Evolutionary conservation across 1,140 invertebrate species (phyloP), one percentile per base, ranked within the genome.

Genomic region (Apis dorsata): DNA sequence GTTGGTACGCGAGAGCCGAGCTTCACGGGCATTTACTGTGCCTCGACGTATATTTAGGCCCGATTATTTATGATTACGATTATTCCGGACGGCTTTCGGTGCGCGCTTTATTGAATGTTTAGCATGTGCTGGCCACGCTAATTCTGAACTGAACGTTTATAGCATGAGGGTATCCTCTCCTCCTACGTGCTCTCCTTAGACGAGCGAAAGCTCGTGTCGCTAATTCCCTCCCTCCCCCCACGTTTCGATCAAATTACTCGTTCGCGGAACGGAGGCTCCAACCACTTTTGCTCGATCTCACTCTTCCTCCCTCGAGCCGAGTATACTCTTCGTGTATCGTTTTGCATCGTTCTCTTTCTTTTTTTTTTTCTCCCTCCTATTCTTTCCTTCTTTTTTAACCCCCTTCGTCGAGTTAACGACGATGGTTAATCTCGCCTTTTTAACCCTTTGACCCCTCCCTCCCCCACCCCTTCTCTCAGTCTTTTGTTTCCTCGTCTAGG

Each of bases 21-120:
- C 63, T 79, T 74, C 78, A 82, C 88, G 84, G 62, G 65, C 83
- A 90, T 91, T 44, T 90, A 90, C 86, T 78, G 87, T 81, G 78
- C 89, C 84, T 85, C 89, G 89, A 91, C 91, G 91, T 93, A 93
- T 93, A 93, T 93, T 93, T 92, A 92, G 91, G 90, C 83, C 84
- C 88, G 91, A 92, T 93, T 93, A 93, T 93, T 93, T 93, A 93
- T 92, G 92, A 93, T 93, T 93, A 93, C 92, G 92, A 93, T 93
- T 93, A 93, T 93, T 90, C 90, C 86, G 90, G 90, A 91, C 92
- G 90, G 90, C 90, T 92, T 91, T 92, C 91, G 90, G 89, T 34
- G 62, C 62, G 89, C 91, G 90, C 87, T 93, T 93, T 93, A 93
- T 92, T 89, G 90, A 93, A 91, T 91, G 92, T 92, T 93, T 92